Base-by-base conservation (phyloP, 2,113 vertebrate genomes). In the Aspiorhynchus laticeps region DNA sequence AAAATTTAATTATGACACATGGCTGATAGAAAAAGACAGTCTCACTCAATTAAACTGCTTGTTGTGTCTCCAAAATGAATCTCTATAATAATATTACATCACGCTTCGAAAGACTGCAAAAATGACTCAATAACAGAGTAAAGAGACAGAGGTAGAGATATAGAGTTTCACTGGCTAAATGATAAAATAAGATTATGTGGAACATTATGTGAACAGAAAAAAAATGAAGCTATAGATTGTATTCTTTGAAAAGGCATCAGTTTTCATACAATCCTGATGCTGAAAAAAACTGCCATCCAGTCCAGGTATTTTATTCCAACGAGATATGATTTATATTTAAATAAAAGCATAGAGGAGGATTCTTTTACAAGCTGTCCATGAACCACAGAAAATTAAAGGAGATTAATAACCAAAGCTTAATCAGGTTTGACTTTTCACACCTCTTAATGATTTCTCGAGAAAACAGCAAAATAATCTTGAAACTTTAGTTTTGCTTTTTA, bases 1-100 rank as follows among this genome's bases (percentile, higher is more conserved):
- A 81, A 88, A 88, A 90, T 90, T 85, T 53, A 86, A 90, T 90
- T 90, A 88, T 46, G 48, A 86, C 87, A 84, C 67, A 69, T 48
- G 85, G 75, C 75, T 88, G 82, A 86, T 82, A 61, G 87, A 90
- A 86, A 75, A 85, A 88, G 36, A 86, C 46, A 59, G 76, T 71
- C 80, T 80, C 86, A 84, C 81, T 90, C 84, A 84, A 84, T 88
- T 90, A 88, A 86, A 36, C 61, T 2, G 77, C 53, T 65, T 76
- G 77, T 24, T 84, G 82, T 28, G 85, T 80, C 76, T 78, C 51
- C 71, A 73, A 53, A 43, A 80, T 59, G 38, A 86, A 80, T 81
- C 46, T 74, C 36, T 56, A 28, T 67, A 61, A 86, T 46, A 81
- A 86, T 86, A 83, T 83, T 59, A 65, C 17, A 9, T 75, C 51